These are phyloP conservation scores for Ceryle rudis DNA, from an alignment of 2,797 vertebrate genomes.

Conservation along the genomic window DNA sequence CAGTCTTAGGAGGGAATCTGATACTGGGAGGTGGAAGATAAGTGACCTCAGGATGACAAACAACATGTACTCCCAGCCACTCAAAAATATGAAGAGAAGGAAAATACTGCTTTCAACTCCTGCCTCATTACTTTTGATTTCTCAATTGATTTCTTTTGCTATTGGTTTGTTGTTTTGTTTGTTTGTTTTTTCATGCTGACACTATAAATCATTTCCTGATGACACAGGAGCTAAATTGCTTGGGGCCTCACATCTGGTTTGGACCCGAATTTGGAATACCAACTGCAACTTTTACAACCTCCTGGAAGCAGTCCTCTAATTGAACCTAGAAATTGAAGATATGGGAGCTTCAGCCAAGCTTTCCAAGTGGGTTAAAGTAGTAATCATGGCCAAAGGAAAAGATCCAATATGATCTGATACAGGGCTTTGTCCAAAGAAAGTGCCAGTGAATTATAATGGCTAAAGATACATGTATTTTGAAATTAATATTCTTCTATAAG, in stretches of 20 bases:
- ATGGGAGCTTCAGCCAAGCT: neutral
- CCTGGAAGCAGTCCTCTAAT: neutral
- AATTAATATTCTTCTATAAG: neutral
- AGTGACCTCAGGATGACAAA: neutral
- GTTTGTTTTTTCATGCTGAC: neutral
- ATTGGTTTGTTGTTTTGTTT: neutral
- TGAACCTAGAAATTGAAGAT: neutral
- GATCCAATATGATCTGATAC: neutral
- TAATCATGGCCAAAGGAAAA: neutral
- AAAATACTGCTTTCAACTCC: neutral
- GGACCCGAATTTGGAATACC: neutral
- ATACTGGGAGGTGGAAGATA: neutral
- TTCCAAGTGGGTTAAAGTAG: neutral
- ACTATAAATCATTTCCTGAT: neutral
- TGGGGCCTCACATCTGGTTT: neutral
- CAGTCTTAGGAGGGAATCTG: neutral
- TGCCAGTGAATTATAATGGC: neutral
- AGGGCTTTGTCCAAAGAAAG: neutral
- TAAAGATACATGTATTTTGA: neutral
- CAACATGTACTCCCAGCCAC: neutral
- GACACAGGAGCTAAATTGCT: neutral
- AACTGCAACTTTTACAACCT: neutral
- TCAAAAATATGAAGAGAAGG: neutral
- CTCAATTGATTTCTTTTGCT: neutral
- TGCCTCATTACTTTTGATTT: neutral